Evolutionary conservation across 2,113 vertebrate genomes (phyloP).

Genomic region (Heterotis niloticus): DNA sequence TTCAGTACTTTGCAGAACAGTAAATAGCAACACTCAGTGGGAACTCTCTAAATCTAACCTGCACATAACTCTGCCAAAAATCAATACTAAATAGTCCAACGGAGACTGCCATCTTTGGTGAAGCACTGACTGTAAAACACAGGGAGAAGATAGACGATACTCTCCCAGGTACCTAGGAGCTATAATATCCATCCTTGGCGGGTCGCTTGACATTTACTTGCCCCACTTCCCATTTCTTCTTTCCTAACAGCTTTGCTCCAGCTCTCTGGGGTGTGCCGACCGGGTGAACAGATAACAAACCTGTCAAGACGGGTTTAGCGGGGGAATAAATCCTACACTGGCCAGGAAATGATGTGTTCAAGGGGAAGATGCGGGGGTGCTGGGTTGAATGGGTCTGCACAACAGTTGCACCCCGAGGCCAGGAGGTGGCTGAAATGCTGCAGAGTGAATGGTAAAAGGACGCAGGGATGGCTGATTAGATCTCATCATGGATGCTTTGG

Average conservation of each 20-base stretch:
- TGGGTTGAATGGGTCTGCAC: too few relatives aligned
- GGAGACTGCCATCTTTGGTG: constrained; percentile 70
- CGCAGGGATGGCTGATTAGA: constrained; percentile 73
- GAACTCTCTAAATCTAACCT: constrained; percentile 40
- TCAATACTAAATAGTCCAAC: constrained; percentile 64
- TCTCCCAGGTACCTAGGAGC: constrained; percentile 76
- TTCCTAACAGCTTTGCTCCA: constrained; percentile 69
- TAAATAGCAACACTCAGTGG: constrained; percentile 32
- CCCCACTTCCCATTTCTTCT: constrained; percentile 70
- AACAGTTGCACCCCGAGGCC: constrained; percentile 42
- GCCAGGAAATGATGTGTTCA: constrained; percentile 75
- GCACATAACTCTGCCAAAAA: constrained; percentile 56
- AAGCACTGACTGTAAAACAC: constrained; percentile 73
- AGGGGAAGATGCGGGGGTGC: constrained; percentile 57
- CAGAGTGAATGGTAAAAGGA: constrained; percentile 57
- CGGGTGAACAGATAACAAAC: constrained; percentile 85
- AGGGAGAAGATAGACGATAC: constrained; percentile 70
- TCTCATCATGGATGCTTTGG: constrained; percentile 64
- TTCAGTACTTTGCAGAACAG: constrained; percentile 25
- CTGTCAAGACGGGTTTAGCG: constrained; percentile 79
- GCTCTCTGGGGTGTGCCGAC: constrained; percentile 73
- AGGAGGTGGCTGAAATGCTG: constrained; percentile 67
- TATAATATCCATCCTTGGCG: constrained; percentile 82
- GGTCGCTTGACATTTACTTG: constrained; percentile 87
- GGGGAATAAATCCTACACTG: constrained; percentile 73